Evolutionary conservation across 2,888 invertebrate species (phyloP), one percentile per base, ranked within the genome.

Genomic region (Penaeus monodon): DNA sequence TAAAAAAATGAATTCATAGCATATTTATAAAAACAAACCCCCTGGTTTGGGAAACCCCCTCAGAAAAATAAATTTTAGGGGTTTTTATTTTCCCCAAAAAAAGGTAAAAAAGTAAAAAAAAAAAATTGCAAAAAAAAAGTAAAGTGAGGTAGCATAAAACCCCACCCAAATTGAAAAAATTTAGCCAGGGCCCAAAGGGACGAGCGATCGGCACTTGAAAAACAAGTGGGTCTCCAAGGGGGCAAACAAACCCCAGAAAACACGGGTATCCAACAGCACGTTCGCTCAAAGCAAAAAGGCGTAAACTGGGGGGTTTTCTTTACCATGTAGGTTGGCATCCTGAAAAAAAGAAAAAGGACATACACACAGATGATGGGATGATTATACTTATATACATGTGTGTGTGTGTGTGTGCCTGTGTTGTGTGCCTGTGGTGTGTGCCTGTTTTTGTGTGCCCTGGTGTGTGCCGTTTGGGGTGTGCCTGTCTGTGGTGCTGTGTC

Each of bases 281-380:
- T 98, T 92, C 96, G 96, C 93, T 98, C 96, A 93, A 99, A 98
- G 93, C 99, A 99, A 92, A n/a, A n/a, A n/a, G 94, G 94, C 90
- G 98, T 97, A 90, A 99, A 94, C 92, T 97, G 96, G 66, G 98
- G 99, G 92, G 95, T 94, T 94, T 93, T 29, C 98, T 96, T 91
- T 96, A 92, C 97, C 97, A 97, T 85, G 97, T 95, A 95, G 92
- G 90, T 94, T 94, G 90, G 93, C 92, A 93, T 97, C 95, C 98
- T 98, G 93, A 90, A 94, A 94, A 91, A 44, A 64, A 63, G n/a
- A n/a, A 77, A 57, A 76, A 27, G 17, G 74, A 17, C 33, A 20
- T 38, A n/a, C 22, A 44, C 33, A 33, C 10, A n/a, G 29, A n/a
- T 74, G 24, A 24, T 29, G 22, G 44, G 6, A 24, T 24, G 29